These are phyloP conservation scores for Caenorhabditis macrosperma DNA, from an alignment of 2,888 invertebrate genomes.

Conservation along the genomic window DNA sequence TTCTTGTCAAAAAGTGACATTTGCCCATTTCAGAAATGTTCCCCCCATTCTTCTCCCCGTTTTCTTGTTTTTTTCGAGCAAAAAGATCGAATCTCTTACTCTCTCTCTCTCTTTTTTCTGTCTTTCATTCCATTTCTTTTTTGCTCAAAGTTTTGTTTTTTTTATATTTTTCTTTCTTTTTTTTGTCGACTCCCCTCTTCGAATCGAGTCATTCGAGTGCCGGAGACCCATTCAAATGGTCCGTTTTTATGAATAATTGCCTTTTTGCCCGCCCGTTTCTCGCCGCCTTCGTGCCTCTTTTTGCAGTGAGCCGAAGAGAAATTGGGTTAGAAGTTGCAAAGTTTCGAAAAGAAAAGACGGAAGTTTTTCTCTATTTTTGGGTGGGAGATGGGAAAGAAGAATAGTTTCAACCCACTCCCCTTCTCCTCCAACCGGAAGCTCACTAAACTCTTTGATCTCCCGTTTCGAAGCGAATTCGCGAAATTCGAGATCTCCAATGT, in stretches of 20 bases:
- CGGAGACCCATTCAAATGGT: conserved; percentile 29
- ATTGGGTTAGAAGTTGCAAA: conserved; percentile 24
- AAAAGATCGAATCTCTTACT: neutral
- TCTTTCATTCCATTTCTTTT: conserved; percentile 2
- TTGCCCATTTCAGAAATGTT: conserved; percentile 43
- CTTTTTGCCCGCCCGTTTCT: conserved; percentile 36
- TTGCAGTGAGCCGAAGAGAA: conserved; percentile 14
- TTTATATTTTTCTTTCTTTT: conserved; percentile 7
- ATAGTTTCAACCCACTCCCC: neutral
- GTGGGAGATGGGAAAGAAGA: neutral
- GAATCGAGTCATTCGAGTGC: neutral
- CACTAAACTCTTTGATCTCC: no score
- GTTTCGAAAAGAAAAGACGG: conserved; percentile 10
- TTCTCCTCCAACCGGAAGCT: neutral
- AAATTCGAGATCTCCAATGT: no score
- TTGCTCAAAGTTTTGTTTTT: conserved; percentile 15
- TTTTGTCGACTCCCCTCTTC: neutral
- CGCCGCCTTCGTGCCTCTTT: conserved; percentile 6
- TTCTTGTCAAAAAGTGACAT: conserved; percentile 51
- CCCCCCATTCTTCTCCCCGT: conserved; percentile 23
- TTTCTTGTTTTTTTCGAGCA: conserved; percentile 9
- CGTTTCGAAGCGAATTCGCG: no score
- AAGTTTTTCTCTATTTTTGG: conserved; percentile 14
- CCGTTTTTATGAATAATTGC: conserved; percentile 50
- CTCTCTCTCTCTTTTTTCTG: neutral